Evolutionary conservation across 2,797 vertebrate genomes (phyloP), one percentile per base, ranked within the genome.

Genomic region (Taenioides sp.): DNA sequence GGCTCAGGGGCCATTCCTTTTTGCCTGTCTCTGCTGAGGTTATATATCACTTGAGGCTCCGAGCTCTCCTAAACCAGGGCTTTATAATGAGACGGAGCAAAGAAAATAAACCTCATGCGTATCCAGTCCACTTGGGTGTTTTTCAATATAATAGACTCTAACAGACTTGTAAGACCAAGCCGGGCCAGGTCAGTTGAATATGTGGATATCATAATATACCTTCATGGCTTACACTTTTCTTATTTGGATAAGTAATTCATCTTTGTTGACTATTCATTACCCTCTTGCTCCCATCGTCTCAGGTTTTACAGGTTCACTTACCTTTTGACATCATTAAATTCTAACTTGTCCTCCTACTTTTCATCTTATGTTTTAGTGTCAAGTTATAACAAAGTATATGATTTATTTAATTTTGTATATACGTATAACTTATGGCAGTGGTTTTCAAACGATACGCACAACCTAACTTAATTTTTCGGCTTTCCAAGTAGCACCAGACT

Each of bases 1-100:
- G 49, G 69, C 69, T 66, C 60, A 28, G 11, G 28, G 34, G 57
- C 64, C 34, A 37, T 70, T 78, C 78, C 68, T 81, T 43, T 77
- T 68, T 65, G 57, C 69, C 74, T 65, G 75, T 55, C 74, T 78
- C 72, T 85, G 76, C 75, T 76, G 67, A 74, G 81, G 83, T 88
- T 90, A 79, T 89, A 88, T 90, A 91, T 92, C 90, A 89, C 79
- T 69, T 67, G 85, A 87, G 89, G 78, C 78, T 88, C 84, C 65
- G 80, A 80, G 88, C 77, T 74, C 55, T 75, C 75, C 80, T 74
- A 87, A 88, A 88, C 54, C 82, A 80, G 79, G 75, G 84, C 79
- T 78, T 75, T 80, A 79, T 91, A 88, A 90, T 84, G 84, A 88
- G 74, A 80, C 71, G 79, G 70, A 79, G 73, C 80, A 80, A 79